Evolutionary conservation across 2,888 invertebrate species (phyloP).

Genomic region (Cremastinae sp.): DNA sequence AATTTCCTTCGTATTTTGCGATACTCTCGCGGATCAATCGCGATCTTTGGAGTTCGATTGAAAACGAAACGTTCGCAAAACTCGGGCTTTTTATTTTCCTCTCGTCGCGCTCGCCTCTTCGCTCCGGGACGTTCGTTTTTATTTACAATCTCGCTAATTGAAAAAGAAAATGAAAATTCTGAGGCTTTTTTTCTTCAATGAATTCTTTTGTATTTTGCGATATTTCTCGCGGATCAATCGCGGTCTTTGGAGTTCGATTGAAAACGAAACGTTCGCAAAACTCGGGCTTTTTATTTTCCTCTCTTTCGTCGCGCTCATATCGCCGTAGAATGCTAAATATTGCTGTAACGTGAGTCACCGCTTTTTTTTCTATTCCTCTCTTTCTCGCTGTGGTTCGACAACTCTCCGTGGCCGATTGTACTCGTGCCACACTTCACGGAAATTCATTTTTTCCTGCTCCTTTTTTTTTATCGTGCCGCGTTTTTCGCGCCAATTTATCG

Average conservation of each 20-base stretch:
- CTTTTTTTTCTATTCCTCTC: conserved; percentile 33
- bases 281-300: neutral
- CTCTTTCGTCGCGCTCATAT: conserved; percentile 53
- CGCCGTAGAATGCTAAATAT: conserved; percentile 73
- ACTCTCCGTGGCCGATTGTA: conserved; percentile 22
- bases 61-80: conserved; percentile 27
- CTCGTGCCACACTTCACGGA: conserved; percentile 23
- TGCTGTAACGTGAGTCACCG: conserved; percentile 71
- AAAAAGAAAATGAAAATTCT: too few relatives aligned
- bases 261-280: conserved; percentile 27
- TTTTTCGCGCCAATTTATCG: neutral
- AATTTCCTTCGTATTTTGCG: too few relatives aligned
- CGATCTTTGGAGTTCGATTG: conserved; percentile 7
- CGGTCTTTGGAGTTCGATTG: conserved; percentile 10
- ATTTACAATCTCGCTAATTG: neutral
- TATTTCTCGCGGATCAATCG: neutral
- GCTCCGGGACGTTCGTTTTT: neutral
- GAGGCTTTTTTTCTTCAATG: too few relatives aligned
- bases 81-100: neutral
- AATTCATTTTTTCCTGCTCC: conserved; percentile 10
- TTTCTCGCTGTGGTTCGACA: conserved; percentile 6
- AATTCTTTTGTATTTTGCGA: too few relatives aligned
- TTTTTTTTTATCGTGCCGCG: neutral
- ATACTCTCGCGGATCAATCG: neutral
- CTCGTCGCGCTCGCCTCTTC: neutral